phyloP scores from a whole-genome alignment of 2,797 vertebrate genomes.

The Petrocephalus sullivani region DNA sequence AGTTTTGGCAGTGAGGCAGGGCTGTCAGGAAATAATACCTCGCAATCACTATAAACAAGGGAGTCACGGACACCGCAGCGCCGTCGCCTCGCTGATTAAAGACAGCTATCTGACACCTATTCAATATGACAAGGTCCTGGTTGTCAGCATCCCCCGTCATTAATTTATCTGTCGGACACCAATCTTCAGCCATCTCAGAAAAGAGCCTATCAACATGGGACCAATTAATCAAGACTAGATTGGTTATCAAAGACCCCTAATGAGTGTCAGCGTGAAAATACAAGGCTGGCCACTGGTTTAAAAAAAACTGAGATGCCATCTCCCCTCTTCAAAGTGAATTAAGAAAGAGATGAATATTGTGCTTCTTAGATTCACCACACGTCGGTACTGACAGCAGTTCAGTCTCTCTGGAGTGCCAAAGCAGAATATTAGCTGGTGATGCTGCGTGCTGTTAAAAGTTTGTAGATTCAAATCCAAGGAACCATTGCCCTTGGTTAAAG shows the following conservation, averaged over 20 bases:
- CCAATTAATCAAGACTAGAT: slow-evolving; percentile 53
- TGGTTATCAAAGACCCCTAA: slow-evolving; percentile 44
- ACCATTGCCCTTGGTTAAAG: neutral
- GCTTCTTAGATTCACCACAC: neutral
- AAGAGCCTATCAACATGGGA: slow-evolving; percentile 38
- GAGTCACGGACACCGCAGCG: slow-evolving; percentile 31
- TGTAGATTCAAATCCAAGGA: neutral
- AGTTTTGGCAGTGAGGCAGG: slow-evolving; percentile 22
- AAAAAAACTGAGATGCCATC: neutral
- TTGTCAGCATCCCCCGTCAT: slow-evolving; percentile 43
- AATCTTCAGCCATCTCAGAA: slow-evolving; percentile 26
- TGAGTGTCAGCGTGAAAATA: slow-evolving; percentile 42
- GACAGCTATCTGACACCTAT: slow-evolving; percentile 39
- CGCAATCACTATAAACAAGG: slow-evolving; percentile 49
- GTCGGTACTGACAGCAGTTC: neutral
- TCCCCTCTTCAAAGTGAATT: neutral
- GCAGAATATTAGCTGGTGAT: neutral
- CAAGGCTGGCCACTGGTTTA: slow-evolving; percentile 26
- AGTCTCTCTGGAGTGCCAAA: neutral
- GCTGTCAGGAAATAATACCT: slow-evolving; percentile 42
- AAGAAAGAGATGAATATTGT: slow-evolving; percentile 11
- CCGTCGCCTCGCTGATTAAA: slow-evolving; percentile 48
- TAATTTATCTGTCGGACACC: slow-evolving; percentile 37
- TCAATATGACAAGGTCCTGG: slow-evolving; percentile 40
- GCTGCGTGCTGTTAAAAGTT: neutral